Conservation (phyloP, 2,113 vertebrate genomes). For the Jacana jacana region DNA sequence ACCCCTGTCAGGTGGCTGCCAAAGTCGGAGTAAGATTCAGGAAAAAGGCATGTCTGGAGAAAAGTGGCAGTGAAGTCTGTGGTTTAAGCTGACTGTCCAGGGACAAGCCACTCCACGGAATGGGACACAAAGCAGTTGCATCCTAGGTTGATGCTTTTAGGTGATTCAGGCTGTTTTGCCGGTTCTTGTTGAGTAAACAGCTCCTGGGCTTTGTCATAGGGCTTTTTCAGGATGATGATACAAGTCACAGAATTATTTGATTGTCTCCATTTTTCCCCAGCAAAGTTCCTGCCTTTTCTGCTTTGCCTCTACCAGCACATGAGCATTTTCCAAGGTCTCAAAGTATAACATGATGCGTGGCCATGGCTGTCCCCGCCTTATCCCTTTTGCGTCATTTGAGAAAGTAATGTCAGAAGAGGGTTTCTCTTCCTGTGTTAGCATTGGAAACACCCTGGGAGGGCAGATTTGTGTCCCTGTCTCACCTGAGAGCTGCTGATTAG, state of each 20-base stretch:
- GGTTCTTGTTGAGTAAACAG: neutral
- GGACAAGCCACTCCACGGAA: fast-evolving
- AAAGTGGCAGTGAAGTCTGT: neutral
- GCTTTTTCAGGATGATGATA: neutral
- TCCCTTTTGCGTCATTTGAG: fast-evolving
- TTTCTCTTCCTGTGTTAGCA: neutral
- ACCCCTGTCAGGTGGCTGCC: neutral
- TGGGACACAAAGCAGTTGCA: neutral
- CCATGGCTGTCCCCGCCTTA: neutral
- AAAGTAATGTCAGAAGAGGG: fast-evolving
- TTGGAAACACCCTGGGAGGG: neutral
- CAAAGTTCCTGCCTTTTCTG: neutral
- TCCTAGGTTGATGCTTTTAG: neutral
- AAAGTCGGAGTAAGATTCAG: neutral
- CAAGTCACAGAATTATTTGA: neutral
- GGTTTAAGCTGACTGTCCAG: neutral
- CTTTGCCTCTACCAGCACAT: neutral
- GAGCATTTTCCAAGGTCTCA: neutral
- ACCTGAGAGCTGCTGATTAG: fast-evolving
- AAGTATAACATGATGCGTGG: neutral
- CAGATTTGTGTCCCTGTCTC: neutral
- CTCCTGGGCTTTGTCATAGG: neutral
- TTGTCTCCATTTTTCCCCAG: neutral
- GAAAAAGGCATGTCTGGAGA: neutral
- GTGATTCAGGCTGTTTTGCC: neutral